Conservation (phyloP, 2,113 vertebrate genomes). For the Fukomys damarensis region DNA sequence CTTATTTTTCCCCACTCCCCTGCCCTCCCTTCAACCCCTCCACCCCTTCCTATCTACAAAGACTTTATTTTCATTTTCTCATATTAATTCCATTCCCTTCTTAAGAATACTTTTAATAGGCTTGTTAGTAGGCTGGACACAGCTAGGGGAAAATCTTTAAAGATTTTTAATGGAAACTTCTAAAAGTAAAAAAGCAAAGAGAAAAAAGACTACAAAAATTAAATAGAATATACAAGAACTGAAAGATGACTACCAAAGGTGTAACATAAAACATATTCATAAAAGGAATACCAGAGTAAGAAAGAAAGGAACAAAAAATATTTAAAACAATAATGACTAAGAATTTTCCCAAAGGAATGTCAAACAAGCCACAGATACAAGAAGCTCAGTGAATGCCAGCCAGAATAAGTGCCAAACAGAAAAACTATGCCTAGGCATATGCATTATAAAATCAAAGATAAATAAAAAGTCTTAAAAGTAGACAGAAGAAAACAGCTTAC, state of each 20-base stretch:
- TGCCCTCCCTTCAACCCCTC: no score
- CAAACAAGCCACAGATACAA: not conserved
- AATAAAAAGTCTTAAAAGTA: not conserved
- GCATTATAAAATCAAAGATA: not conserved
- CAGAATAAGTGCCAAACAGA: not conserved
- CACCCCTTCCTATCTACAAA: no score
- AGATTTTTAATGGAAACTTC: not conserved
- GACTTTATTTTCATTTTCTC: no score
- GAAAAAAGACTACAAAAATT: not conserved
- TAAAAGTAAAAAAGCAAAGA: not conserved
- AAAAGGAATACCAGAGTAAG: not conserved
- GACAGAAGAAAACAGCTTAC: not conserved
- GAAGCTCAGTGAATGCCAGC: not conserved
- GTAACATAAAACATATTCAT: not conserved
- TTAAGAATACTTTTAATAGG: not conserved
- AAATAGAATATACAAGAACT: not conserved
- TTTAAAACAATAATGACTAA: not conserved
- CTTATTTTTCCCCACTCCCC: no score
- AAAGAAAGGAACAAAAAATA: not conserved
- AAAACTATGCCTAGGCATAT: not conserved
- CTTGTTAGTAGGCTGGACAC: not conserved
- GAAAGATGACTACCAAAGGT: not conserved
- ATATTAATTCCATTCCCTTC: no score
- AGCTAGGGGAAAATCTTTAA: not conserved
- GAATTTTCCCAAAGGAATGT: not conserved